Conservation (phyloP, 2,113 vertebrate genomes). For the Meriones unguiculatus region DNA sequence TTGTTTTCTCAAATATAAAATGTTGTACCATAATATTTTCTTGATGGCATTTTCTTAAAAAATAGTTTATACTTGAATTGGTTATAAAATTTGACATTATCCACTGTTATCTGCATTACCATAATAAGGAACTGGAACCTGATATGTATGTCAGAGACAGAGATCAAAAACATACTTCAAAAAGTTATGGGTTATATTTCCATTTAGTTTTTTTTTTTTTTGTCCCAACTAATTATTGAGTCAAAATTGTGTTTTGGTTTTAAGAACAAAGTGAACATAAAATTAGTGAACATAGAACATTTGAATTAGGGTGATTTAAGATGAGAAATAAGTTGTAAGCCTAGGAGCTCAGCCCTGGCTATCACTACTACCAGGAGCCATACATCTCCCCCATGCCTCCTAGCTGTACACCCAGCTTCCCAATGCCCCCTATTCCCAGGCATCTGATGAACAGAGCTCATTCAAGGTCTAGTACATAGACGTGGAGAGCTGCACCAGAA, state of each 20-base stretch:
- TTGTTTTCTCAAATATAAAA: slow-evolving; percentile 9
- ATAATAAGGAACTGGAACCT: not conserved
- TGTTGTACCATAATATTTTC: not conserved
- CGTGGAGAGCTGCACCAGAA: too few relatives aligned
- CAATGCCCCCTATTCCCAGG: not conserved
- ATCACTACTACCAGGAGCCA: not conserved
- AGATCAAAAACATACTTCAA: not conserved
- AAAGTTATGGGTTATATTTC: slow-evolving; percentile 21
- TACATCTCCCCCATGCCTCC: not conserved
- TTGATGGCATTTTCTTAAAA: slow-evolving; percentile 4
- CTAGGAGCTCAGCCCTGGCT: not conserved
- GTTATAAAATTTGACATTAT: slow-evolving; percentile 36
- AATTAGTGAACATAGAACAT: not conserved
- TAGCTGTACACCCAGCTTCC: not conserved
- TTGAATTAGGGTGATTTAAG: not conserved
- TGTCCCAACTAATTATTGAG: not conserved
- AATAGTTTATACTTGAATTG: slow-evolving; percentile 39
- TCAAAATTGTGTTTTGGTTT: slow-evolving; percentile 34
- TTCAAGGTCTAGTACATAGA: not conserved
- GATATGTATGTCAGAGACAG: not conserved
- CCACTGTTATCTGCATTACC: not conserved
- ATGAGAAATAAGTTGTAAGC: not conserved
- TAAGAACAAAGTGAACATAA: not conserved
- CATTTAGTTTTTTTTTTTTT: not conserved
- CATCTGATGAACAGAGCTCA: not conserved